Evolutionary conservation across 2,888 invertebrate genomes (phyloP), one percentile per base, ranked within the genome.

Genomic region (Xanthorhoe spadicearia): DNA sequence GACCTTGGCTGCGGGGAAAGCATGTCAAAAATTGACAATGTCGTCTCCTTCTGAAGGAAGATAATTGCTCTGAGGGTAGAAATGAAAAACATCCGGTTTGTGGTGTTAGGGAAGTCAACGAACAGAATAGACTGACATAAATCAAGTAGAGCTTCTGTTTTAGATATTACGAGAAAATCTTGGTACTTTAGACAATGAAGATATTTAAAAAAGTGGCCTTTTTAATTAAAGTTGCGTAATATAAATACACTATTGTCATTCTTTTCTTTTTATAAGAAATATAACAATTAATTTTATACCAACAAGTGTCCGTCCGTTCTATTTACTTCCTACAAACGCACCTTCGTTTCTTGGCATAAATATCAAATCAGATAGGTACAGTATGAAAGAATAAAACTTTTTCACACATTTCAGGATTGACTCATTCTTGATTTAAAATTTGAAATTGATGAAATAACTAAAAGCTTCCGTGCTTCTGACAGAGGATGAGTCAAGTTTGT

Each of bases 61-160:
- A n/a, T n/a, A n/a, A n/a, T n/a, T n/a, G n/a, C n/a, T n/a, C n/a
- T n/a, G n/a, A n/a, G n/a, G n/a, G n/a, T n/a, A 48, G 53, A 17
- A 48, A 48, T 35, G 10, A 57, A 66, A 53, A 66, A 52, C 61
- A 53, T 57, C 57, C 61, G 35, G 65, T 49, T 57, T 53, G 56
- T 17, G 49, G 57, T 15, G 38, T 49, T 54, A 17, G 10, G 28
- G 43, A 65, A 55, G 55, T 23, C 48, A 52, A 56, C 51, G 28
- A 13, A 53, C 53, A 32, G 32, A 5, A 32, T 32, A 32, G 32
- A 32, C 5, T 32, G 0, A 32, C 32, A 32, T 32, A 32, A 32
- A 32, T 32, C 8, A 32, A 32, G 32, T 32, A 32, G 8, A 32
- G 5, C 32, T 32, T 32, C 8, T 54, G 58, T 38, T 43, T 43